Evolutionary conservation across 2,888 invertebrate species (phyloP).

Genomic region (Plemyria rubiginata): DNA sequence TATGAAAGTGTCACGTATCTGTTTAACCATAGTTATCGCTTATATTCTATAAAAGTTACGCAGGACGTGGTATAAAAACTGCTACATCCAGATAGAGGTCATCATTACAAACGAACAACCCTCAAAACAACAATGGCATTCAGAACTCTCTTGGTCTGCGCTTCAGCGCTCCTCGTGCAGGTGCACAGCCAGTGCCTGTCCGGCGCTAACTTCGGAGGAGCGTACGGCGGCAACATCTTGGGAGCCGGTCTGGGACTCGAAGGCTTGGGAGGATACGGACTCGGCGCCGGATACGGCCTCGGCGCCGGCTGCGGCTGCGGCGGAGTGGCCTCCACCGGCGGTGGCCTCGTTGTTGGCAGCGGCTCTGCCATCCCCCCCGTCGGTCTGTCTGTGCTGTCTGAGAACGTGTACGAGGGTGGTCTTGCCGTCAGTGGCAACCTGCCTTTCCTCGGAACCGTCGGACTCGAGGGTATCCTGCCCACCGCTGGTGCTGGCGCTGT

Average conservation of each 20-base stretch:
- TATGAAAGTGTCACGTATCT: conserved; percentile 12
- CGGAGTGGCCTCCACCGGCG: conserved; percentile 43
- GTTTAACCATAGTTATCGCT: conserved; percentile 2
- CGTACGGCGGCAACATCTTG: neutral
- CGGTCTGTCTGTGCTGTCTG: conserved; percentile 55
- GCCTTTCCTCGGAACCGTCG: conserved; percentile 55
- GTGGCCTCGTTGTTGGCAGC: conserved; percentile 44
- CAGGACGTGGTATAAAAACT: conserved; percentile 20
- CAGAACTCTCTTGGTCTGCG: conserved; percentile 35
- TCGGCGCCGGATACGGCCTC: conserved; percentile 27
- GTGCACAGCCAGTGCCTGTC: conserved; percentile 32
- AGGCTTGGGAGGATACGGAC: conserved; percentile 43
- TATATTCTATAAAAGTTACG: conserved; percentile 6
- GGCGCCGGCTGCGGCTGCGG: conserved; percentile 25
- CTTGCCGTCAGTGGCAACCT: conserved; percentile 50
- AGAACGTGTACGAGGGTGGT: conserved; percentile 55
- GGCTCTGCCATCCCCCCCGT: conserved; percentile 50
- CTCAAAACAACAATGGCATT: conserved; percentile 27
- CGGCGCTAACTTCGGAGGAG: conserved; percentile 15
- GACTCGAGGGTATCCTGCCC: conserved; percentile 50
- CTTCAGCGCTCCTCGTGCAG: conserved; percentile 31
- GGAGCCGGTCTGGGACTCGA: conserved; percentile 17
- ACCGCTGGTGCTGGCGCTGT: conserved; percentile 50
- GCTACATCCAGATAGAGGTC: neutral
- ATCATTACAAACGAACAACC: conserved; percentile 8